Percentiles rank a stretch among this genome's conserved stretches.
phyloP scores from a whole-genome alignment of 2,888 invertebrate species.

The Chromoteleia sp. region DNA sequence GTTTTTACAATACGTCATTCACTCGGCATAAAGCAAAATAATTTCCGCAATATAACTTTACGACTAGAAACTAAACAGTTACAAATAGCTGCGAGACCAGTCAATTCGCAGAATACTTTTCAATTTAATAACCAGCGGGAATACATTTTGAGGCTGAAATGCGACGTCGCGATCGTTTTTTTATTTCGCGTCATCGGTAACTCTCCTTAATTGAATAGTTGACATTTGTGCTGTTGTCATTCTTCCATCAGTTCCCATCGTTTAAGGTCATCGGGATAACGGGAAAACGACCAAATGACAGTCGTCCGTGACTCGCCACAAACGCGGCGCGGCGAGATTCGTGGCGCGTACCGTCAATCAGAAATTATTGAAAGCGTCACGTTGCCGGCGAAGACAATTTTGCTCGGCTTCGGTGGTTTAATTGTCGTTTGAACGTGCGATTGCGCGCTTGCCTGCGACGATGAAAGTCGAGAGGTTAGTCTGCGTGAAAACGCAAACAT shows the following conservation, averaged over 20 bases:
- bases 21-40: slow-evolving; percentile 32
- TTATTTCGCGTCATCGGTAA: slow-evolving; percentile 23
- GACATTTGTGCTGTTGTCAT: slow-evolving; percentile 77
- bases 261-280: slow-evolving; percentile 80
- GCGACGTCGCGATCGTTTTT: slow-evolving; percentile 28
- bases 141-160: slow-evolving; percentile 32
- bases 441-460: neutral
- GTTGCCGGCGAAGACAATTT: slow-evolving; percentile 23
- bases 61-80: slow-evolving; percentile 46
- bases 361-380: slow-evolving; percentile 29
- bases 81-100: slow-evolving; percentile 25
- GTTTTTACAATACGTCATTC: slow-evolving; percentile 20
- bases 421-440: slow-evolving; percentile 1
- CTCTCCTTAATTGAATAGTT: slow-evolving; percentile 74
- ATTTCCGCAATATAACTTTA: slow-evolving; percentile 40
- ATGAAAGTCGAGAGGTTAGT: neutral
- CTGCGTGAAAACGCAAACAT: slow-evolving; percentile 78
- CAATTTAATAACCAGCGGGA: slow-evolving; percentile 34
- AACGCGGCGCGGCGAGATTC: slow-evolving; percentile 30
- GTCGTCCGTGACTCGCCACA: slow-evolving; percentile 72
- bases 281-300: slow-evolving; percentile 74
- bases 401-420: neutral
- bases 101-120: slow-evolving; percentile 36
- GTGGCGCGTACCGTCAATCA: slow-evolving; percentile 24
- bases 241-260: slow-evolving; percentile 72